Evolutionary conservation across 1,140 invertebrate genomes (phyloP).

Genomic region (Bombus difficillimus): DNA sequence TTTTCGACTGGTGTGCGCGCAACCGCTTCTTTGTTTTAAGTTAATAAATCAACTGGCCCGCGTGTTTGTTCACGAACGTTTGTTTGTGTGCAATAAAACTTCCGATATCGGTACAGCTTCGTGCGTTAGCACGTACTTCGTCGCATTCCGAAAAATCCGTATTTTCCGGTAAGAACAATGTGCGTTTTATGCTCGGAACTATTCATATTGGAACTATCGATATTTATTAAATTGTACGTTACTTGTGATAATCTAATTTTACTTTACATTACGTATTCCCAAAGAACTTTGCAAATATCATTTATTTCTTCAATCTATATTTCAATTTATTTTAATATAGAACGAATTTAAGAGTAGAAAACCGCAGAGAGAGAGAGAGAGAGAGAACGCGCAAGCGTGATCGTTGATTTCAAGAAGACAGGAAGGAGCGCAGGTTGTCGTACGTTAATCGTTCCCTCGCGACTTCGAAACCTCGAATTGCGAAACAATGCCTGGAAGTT

Average conservation of each 20-base stretch:
- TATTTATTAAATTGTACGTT: background rate
- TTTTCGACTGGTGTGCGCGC: background rate
- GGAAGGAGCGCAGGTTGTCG: slow-evolving; percentile 50
- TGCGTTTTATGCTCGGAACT: background rate
- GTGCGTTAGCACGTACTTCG: slow-evolving; percentile 1
- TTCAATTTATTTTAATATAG: background rate
- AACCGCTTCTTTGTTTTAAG: slow-evolving; percentile 19
- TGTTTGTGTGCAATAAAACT: slow-evolving; percentile 8
- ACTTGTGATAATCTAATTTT: too few relatives aligned
- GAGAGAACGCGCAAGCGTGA: background rate
- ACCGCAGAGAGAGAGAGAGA: too few relatives aligned
- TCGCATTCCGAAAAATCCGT: background rate
- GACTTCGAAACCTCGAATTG: slow-evolving; percentile 43
- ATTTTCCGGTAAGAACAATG: background rate
- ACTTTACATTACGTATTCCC: background rate
- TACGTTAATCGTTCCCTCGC: slow-evolving; percentile 59
- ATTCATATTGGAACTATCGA: too few relatives aligned
- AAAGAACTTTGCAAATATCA: background rate
- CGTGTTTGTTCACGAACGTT: background rate
- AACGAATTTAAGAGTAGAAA: background rate
- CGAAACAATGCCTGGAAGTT: slow-evolving; percentile 67
- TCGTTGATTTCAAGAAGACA: slow-evolving; percentile 44
- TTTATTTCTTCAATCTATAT: background rate
- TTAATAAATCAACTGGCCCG: slow-evolving; percentile 15
- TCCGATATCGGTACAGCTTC: background rate